Base-by-base conservation (phyloP, 2,888 invertebrate genomes). In the Arge pagana region DNA sequence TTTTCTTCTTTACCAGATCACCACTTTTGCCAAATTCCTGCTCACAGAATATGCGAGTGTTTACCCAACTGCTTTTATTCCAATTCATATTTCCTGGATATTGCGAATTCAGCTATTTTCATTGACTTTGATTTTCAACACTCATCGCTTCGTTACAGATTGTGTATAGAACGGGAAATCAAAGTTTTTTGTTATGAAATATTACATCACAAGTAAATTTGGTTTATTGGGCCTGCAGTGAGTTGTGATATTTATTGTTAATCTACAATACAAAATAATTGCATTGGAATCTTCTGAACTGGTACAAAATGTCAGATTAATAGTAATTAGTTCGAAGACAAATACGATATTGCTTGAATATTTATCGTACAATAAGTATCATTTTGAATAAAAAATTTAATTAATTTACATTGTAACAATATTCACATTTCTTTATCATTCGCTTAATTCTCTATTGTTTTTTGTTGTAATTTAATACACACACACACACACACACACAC, bases 381-480 rank as follows among this genome's bases (percentile, higher is more conserved):
- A 60, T 55, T 39, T 42, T 50, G 61, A 64, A 65, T 63, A 58
- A 53, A 62, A 65, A 63, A 56, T 54, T 56, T 58, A 61, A 58
- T 63, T 61, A 62, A 51, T 51, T 45, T 45, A 45, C 45, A 45
- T 45, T 52, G 48, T 57, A 61, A 57, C 56, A 65, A 57, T 63
- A 60, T 64, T 54, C 57, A 60, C 54, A 55, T 53, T 53, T 53
- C 53, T 52, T 50, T 56, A 50, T 48, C 52, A 24, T 54, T 65
- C 55, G 60, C 31, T 48, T 52, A 52, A 52, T 39, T 31, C 13
- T 21, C 48, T 48, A 52, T 48, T 45, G 35, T 45, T 33, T 33
- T 45, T 42, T 15, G 15, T 26, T 37, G 58, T 61, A 57, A 37
- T 52, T 53, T 55, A 52, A 50, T 54, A n/a, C 35, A 33, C 49